These are phyloP conservation scores for Melanchra persicariae DNA, from an alignment of 2,888 invertebrate genomes.

Conservation along the genomic window DNA sequence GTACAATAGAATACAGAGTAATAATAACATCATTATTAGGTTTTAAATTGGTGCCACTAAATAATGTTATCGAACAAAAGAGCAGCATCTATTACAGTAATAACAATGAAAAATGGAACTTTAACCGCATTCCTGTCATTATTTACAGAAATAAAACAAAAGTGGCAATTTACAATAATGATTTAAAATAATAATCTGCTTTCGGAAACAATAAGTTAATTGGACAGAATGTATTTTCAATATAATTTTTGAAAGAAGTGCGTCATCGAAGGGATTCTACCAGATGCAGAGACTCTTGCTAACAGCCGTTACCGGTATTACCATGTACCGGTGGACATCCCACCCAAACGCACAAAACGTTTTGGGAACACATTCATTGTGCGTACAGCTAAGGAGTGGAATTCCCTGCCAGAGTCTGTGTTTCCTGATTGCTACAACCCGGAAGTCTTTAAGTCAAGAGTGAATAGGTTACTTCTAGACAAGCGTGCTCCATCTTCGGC, in stretches of 20 bases:
- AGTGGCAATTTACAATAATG: background rate
- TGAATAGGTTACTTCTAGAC: too few species aligned
- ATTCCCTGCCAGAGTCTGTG: too few species aligned
- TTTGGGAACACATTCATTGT: too few species aligned
- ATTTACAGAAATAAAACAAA: conserved; percentile 22
- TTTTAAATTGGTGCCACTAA: background rate
- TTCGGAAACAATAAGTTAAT: background rate
- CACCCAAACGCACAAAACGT: too few species aligned
- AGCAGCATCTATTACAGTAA: conserved; percentile 11
- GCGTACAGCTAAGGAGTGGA: too few species aligned
- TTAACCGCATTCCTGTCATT: conserved; percentile 10
- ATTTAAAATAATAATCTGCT: conserved; percentile 2
- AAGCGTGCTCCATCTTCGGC: too few species aligned
- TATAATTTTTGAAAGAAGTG: background rate
- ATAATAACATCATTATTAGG: background rate
- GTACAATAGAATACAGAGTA: background rate
- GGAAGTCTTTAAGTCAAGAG: too few species aligned
- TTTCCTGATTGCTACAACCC: too few species aligned
- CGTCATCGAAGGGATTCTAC: background rate
- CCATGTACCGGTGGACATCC: too few species aligned
- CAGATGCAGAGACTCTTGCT: background rate
- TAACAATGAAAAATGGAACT: conserved; percentile 6
- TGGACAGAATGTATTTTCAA: background rate
- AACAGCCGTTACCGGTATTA: background rate
- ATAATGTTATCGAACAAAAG: background rate